phyloP scores from a whole-genome alignment of 2,797 vertebrate species.

The Taeniopygia guttata region DNA sequence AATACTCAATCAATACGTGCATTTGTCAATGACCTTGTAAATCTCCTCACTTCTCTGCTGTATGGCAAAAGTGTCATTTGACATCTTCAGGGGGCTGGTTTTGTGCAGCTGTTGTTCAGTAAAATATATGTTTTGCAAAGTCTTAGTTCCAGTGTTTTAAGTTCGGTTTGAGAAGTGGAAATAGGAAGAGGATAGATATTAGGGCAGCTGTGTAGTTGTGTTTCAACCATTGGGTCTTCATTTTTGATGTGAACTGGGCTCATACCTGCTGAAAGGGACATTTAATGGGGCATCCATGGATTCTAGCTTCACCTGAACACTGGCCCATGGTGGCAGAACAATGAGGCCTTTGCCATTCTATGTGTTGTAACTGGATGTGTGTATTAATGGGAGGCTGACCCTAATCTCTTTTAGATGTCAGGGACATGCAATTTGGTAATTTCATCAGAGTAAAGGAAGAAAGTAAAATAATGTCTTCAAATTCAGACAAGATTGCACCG shows the following conservation, averaged over 20 bases:
- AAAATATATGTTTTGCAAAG: background rate
- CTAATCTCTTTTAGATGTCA: background rate
- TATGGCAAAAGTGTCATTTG: background rate
- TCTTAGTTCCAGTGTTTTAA: too few relatives aligned
- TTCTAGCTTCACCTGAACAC: background rate
- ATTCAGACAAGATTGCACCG: background rate
- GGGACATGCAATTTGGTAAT: background rate
- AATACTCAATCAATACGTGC: slow-evolving; percentile 75
- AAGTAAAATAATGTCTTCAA: background rate
- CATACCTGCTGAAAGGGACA: background rate
- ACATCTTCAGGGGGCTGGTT: background rate
- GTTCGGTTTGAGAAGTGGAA: background rate
- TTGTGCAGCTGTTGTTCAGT: background rate
- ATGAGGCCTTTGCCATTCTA: accelerated
- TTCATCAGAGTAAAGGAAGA: background rate
- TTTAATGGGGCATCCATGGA: accelerated
- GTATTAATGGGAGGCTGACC: background rate
- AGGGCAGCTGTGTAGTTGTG: background rate
- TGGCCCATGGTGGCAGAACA: background rate
- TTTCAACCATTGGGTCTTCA: background rate
- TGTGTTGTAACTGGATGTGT: background rate
- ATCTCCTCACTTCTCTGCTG: slow-evolving; percentile 59
- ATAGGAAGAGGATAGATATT: background rate
- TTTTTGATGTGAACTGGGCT: background rate
- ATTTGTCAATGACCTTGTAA: slow-evolving; percentile 72